These are phyloP conservation scores for Triplophysa bombifrons DNA, from an alignment of 2,797 vertebrate species.

Conservation along the genomic window DNA sequence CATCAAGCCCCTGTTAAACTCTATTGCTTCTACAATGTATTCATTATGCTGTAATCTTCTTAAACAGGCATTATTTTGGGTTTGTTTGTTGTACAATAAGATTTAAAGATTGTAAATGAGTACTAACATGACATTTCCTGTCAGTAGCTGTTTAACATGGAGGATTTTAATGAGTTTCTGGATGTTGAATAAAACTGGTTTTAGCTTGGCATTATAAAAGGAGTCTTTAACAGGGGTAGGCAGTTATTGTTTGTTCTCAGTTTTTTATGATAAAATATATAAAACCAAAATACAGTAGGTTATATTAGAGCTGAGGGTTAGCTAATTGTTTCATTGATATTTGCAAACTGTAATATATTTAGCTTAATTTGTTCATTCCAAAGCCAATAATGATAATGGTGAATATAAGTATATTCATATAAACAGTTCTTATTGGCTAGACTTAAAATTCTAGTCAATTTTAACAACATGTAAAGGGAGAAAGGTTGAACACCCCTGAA, in stretches of 20 bases:
- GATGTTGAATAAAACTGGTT: not conserved
- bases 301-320: not conserved
- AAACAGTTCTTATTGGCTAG: not conserved
- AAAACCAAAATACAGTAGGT: not conserved
- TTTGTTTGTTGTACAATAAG: constrained; percentile 32
- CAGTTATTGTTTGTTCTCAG: not conserved
- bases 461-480: not conserved
- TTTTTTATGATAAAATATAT: not conserved
- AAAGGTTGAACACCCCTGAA: not conserved
- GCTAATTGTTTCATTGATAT: not conserved
- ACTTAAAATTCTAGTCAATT: not conserved
- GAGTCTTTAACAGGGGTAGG: not conserved
- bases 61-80: constrained; percentile 23
- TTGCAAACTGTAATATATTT: not conserved
- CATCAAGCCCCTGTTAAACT: not conserved
- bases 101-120: constrained; percentile 31
- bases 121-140: constrained; percentile 14
- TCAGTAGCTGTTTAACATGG: constrained; percentile 22
- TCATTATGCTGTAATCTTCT: constrained; percentile 13
- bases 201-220: not conserved
- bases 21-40: not conserved
- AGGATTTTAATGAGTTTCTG: constrained; percentile 11
- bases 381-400: too few species aligned
- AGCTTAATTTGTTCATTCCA: not conserved
- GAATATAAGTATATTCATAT: not conserved